These are phyloP conservation scores for Junonia oenone DNA, from an alignment of 2,888 invertebrate species.

Conservation along the genomic window DNA sequence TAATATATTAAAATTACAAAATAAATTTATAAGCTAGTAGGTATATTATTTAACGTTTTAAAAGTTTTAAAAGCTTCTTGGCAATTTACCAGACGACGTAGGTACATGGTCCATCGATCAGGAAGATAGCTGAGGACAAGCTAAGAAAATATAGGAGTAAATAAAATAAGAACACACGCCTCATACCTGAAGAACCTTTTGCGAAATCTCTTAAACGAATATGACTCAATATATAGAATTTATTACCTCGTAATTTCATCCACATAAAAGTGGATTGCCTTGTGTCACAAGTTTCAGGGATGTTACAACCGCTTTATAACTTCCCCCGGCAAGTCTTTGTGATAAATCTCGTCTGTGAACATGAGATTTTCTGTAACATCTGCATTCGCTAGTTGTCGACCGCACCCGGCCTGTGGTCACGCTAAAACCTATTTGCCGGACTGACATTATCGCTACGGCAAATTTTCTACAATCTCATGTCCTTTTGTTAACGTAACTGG, in stretches of 20 bases:
- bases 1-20: no score
- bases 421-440: slow-evolving; percentile 57
- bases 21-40: no score
- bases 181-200: not conserved
- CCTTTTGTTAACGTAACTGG: slow-evolving; percentile 68
- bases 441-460: slow-evolving; percentile 65
- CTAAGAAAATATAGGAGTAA: not conserved
- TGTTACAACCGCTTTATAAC: slow-evolving; percentile 4
- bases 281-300: not conserved
- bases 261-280: not conserved
- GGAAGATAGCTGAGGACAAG: not conserved
- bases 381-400: slow-evolving; percentile 51
- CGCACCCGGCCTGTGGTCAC: slow-evolving; percentile 43
- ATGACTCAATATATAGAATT: not conserved
- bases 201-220: not conserved
- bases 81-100: not conserved
- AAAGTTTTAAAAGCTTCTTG: no score
- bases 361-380: slow-evolving; percentile 32
- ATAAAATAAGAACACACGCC: not conserved
- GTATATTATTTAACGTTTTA: no score
- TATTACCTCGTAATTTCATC: not conserved
- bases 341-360: slow-evolving; percentile 15
- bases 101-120: not conserved
- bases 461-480: slow-evolving; percentile 72
- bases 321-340: slow-evolving; percentile 8